Base-by-base conservation (phyloP, 2,797 vertebrate species). In the Sus cebifrons region DNA sequence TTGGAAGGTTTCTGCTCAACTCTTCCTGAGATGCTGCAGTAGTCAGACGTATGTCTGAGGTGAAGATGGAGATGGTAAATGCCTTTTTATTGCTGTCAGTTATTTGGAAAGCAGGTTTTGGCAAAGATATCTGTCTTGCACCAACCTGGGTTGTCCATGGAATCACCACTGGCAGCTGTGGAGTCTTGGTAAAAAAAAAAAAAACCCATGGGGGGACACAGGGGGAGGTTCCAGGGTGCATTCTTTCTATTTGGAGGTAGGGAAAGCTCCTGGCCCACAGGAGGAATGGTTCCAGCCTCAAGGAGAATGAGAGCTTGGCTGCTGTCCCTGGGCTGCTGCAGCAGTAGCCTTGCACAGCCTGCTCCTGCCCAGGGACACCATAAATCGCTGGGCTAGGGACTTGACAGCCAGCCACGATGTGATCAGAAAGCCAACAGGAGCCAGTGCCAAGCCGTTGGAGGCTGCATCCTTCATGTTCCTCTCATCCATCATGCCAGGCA, bases 361-460 rank as follows among this genome's bases (percentile, higher is more conserved):
- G 89, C 49, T 94, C 36, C 60, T 94, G 68, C 86, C 64, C 70
- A 78, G 95, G 94, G 93, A 96, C 12, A 0, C 92, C 58, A 82
- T 97, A 96, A 97, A 97, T 98, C 11, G 71, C 94, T 52, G 84
- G 96, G 92, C 84, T 36, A 0, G 64, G 91, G 96, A 13, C 91
- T 86, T 97, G 96, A 96, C 97, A 97, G 96, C 86, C 79, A 93
- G 89, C 68, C 32, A 29, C 0, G 73, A 94, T 97, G 97, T 97
- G 97, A 97, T 58, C 90, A 52, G 97, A 97, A 97, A 96, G 91
- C 84, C 95, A 96, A 95, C 20, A 60, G 89, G 14, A 93, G 79
- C 36, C 65, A 10, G 40, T 86, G 93, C 92, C 3, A 82, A 95
- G 58, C 21, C 65, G 83, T 60, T 65, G 86, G 65, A 75, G 78